Percentiles rank a stretch among this genome's conserved stretches.
Evolutionary conservation across 2,113 vertebrate genomes (phyloP).

Genomic region (Cyprinus carpio): DNA sequence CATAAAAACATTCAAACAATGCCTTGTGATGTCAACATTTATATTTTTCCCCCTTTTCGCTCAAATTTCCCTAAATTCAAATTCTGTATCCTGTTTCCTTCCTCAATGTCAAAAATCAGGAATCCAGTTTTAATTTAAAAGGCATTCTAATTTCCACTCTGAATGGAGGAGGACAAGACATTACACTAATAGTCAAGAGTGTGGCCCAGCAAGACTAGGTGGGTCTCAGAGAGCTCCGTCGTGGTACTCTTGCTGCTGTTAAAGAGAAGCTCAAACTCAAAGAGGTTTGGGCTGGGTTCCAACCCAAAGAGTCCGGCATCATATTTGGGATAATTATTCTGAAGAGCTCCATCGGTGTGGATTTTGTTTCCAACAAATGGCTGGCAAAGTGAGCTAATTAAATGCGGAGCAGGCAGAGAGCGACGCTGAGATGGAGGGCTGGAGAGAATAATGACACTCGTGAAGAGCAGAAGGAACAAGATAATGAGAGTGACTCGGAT

Average conservation of each 20-base stretch:
- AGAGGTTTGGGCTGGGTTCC: slow-evolving; percentile 57
- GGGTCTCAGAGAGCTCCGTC: neutral
- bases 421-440: slow-evolving; percentile 63
- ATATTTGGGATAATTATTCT: slow-evolving; percentile 73
- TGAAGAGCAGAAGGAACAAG: slow-evolving; percentile 76
- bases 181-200: too few species aligned
- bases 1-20: too few species aligned
- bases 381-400: slow-evolving; percentile 75
- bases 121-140: too few species aligned
- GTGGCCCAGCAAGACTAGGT: too few species aligned
- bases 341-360: slow-evolving; percentile 56
- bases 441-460: slow-evolving; percentile 79
- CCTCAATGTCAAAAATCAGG: too few species aligned
- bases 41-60: too few species aligned
- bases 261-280: slow-evolving; percentile 4
- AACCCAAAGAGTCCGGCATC: slow-evolving; percentile 67
- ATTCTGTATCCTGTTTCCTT: too few species aligned
- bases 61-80: neutral
- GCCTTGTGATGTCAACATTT: too few species aligned
- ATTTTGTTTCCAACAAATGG: slow-evolving; percentile 66
- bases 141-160: too few species aligned
- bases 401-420: slow-evolving; percentile 70
- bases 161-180: too few species aligned
- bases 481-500: slow-evolving; percentile 76
- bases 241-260: neutral